Evolutionary conservation across 1,140 invertebrate species (phyloP).

Genomic region (Trachelipus rathkii): DNA sequence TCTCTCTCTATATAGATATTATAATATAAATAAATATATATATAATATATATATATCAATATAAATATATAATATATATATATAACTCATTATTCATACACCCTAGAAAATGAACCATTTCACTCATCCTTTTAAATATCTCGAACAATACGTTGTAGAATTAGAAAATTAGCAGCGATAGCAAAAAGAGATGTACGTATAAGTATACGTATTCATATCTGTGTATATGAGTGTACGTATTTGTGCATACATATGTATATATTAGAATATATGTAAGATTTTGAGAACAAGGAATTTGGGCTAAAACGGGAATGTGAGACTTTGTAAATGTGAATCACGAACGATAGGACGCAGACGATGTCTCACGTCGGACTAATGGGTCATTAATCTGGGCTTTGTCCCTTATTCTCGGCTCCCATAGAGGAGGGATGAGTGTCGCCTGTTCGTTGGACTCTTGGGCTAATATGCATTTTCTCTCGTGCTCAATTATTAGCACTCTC

Average conservation of each 20-base stretch:
- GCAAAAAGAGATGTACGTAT: neutral
- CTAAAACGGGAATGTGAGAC: neutral
- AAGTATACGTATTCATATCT: neutral
- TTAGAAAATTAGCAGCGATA: too few species aligned
- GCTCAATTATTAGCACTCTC: neutral
- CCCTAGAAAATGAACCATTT: too few species aligned
- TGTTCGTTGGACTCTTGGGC: neutral
- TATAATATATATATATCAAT: too few species aligned
- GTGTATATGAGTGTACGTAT: neutral
- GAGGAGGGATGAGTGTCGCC: neutral
- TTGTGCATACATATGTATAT: neutral
- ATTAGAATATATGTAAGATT: neutral
- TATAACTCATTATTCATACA: too few species aligned
- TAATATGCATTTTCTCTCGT: neutral
- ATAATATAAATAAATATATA: too few species aligned
- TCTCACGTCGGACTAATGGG: neutral
- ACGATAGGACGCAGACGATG: neutral
- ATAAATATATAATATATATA: too few species aligned
- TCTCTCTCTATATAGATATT: too few species aligned
- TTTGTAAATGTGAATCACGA: conserved; percentile 1
- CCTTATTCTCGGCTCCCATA: neutral
- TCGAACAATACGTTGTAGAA: too few species aligned
- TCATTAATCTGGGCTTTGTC: neutral
- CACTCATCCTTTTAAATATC: too few species aligned
- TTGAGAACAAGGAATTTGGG: neutral